phyloP scores from a whole-genome alignment of 1,140 invertebrate genomes.

The Cylas formicarius region DNA sequence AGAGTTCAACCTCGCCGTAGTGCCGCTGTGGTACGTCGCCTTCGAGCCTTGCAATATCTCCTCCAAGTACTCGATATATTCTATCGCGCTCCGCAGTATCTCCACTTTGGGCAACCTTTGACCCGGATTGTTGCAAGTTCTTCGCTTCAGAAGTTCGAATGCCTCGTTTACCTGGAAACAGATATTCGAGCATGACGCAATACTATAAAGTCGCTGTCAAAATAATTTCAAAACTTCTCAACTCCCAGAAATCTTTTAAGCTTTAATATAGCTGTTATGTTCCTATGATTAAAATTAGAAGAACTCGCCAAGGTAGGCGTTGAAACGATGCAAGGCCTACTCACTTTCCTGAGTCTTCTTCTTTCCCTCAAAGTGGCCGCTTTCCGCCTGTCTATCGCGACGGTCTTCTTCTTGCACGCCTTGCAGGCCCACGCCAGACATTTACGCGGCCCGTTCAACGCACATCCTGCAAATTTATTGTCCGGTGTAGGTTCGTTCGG shows the following conservation, averaged over 20 bases:
- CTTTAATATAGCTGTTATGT: background rate
- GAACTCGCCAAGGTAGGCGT: too few relatives aligned
- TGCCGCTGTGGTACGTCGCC: conserved; percentile 8
- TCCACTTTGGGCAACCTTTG: conserved; percentile 95
- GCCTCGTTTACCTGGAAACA: conserved; percentile 87
- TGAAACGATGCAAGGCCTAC: conserved; percentile 6
- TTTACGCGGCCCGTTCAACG: conserved; percentile 53
- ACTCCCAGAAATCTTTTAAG: background rate
- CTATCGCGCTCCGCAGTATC: conserved; percentile 93
- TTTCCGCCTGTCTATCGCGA: conserved; percentile 89
- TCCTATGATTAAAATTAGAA: background rate
- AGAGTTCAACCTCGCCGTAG: background rate
- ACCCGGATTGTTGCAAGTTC: conserved; percentile 90
- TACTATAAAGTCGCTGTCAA: conserved; percentile 1
- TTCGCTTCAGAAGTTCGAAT: conserved; percentile 86
- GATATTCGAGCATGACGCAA: background rate
- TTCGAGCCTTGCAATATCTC: conserved; percentile 59
- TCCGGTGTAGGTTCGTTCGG: too few relatives aligned
- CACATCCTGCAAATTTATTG: conserved; percentile 34
- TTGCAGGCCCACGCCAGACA: conserved; percentile 95
- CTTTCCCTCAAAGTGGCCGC: conserved; percentile 93
- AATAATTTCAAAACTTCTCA: too few relatives aligned
- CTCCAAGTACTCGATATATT: conserved; percentile 95
- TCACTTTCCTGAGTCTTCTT: conserved; percentile 81
- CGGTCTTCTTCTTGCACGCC: conserved; percentile 90